Base-by-base conservation (phyloP, 2,797 vertebrate genomes). In the Monodelphis domestica region DNA sequence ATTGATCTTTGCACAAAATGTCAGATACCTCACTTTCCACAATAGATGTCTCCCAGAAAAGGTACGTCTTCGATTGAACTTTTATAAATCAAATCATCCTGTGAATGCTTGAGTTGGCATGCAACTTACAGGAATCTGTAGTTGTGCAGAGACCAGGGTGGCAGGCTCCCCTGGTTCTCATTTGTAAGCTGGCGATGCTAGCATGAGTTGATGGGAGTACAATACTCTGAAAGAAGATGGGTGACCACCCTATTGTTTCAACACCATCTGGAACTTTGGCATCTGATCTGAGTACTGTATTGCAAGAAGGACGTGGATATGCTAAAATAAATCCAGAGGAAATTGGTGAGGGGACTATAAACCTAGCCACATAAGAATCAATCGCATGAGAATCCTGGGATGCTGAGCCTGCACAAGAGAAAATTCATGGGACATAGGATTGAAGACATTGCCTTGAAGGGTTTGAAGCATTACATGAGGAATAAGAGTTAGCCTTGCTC, bases 21-120 rank as follows among this genome's bases (percentile, higher is more conserved):
- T 92, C 97, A 95, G 70, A 90, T 38, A n/a, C 92, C 91, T 88
- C 59, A 45, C 95, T 95, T 63, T 91, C 63, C 90, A 94, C 93
- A 89, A 95, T 84, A 89, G 91, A 97, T 91, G 95, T 88, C 94
- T 96, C 93, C 95, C 96, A 91, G 59, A 96, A 88, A 97, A 87
- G 91, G 94, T 59, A 92, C 56, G 88, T 90, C 95, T 90, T 84
- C 93, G 91, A 97, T 91, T 91, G 97, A 87, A 95, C 96, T 97
- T 97, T 97, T 95, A 94, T 96, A 97, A 97, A 97, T 97, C 97
- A 96, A 89, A 90, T 56, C 2, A 3, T 5, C 24, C 5, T 88
- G 95, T 45, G 10, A 55, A 91, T 78, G 21, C 7, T 78, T 26
- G 70, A 78, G 38, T 78, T 78, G 70, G 70, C 38, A 78, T 84